Evolutionary conservation across 2,113 vertebrate species (phyloP).

Genomic region (Charadrius vociferus): DNA sequence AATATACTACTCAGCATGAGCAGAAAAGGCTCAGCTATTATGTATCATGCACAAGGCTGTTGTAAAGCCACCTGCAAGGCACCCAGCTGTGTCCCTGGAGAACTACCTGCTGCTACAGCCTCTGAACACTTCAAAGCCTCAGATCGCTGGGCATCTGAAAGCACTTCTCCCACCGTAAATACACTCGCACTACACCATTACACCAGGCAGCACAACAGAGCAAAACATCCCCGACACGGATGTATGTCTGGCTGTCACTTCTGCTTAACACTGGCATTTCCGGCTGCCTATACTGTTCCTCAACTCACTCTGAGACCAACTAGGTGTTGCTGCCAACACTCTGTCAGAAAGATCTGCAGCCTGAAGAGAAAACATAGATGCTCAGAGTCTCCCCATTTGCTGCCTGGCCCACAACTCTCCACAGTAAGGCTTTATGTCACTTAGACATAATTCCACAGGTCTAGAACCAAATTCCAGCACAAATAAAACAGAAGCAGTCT

Average conservation of each 20-base stretch:
- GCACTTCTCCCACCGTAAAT: not conserved
- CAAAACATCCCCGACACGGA: not conserved
- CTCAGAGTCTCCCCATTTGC: not conserved
- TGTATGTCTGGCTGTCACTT: not conserved
- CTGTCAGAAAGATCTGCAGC: constrained; percentile 12
- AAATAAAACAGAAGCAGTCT: not conserved
- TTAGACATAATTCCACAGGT: not conserved
- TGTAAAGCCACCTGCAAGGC: constrained; percentile 40
- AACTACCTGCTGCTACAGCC: constrained; percentile 29
- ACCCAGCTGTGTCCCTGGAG: constrained; percentile 27
- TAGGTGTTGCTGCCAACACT: constrained; percentile 23
- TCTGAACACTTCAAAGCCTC: constrained; percentile 42
- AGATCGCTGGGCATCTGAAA: not conserved
- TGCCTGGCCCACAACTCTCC: not conserved
- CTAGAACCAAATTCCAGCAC: not conserved
- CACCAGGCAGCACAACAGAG: constrained; percentile 25
- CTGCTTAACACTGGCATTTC: not conserved
- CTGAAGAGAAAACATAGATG: not conserved
- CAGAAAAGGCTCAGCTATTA: not conserved
- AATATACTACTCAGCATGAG: constrained; percentile 1
- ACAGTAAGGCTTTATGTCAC: not conserved
- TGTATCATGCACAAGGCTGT: not conserved
- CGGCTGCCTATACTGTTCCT: not conserved
- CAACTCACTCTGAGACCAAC: not conserved
- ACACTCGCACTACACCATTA: not conserved